phyloP scores from a whole-genome alignment of 1,140 invertebrate genomes.

The Euglossa dilemma region DNA sequence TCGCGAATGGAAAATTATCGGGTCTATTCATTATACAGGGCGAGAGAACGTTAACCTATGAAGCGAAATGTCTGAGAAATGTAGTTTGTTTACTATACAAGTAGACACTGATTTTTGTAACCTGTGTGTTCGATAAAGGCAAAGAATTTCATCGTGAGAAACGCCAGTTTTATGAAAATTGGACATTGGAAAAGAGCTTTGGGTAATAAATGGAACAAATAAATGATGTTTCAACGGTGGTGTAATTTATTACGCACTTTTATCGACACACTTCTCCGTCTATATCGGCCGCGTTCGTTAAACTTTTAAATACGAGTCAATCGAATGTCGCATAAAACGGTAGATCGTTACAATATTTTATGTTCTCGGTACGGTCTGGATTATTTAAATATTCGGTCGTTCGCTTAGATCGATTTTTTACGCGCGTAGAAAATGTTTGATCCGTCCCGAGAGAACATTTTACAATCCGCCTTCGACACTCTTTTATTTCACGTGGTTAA shows the following conservation, averaged over 20 bases:
- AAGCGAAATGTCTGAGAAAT: constrained; percentile 7
- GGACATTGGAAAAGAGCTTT: constrained; percentile 61
- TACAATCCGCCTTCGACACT: too few species aligned
- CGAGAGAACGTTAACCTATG: constrained; percentile 24
- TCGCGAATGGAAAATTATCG: constrained; percentile 32
- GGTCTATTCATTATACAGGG: constrained; percentile 30
- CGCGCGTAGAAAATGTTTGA: too few species aligned
- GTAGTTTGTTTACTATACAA: background rate
- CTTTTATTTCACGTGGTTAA: too few species aligned
- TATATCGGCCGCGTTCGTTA: background rate
- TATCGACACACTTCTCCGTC: constrained; percentile 11
- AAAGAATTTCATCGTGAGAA: constrained; percentile 13
- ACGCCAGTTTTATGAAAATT: constrained; percentile 54
- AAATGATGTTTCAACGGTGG: constrained; percentile 64
- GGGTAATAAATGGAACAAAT: constrained; percentile 71
- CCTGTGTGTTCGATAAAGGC: constrained; percentile 41
- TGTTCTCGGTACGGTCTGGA: background rate
- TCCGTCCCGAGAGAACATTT: too few species aligned
- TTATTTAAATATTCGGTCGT: background rate
- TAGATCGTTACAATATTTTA: background rate
- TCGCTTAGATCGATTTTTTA: background rate
- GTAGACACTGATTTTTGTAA: constrained; percentile 23
- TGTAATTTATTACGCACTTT: constrained; percentile 61
- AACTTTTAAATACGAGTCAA: background rate
- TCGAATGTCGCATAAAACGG: background rate